phyloP scores from a whole-genome alignment of 2,888 invertebrate species.

The Xylocampa areola region DNA sequence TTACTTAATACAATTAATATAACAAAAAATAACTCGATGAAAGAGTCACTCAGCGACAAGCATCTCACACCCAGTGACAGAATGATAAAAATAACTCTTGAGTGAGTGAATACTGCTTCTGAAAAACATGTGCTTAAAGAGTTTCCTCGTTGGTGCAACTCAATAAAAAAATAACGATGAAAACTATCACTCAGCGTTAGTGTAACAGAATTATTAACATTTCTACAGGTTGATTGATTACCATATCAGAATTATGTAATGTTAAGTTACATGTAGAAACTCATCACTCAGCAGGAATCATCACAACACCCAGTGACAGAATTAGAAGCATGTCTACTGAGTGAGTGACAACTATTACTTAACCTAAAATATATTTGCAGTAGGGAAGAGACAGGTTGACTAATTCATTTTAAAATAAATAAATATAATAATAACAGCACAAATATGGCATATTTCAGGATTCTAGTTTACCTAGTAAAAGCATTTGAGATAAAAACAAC shows the following conservation, averaged over 20 bases:
- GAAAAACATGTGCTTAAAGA: too few relatives aligned
- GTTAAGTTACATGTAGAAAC: constrained; percentile 9
- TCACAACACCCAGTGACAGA: constrained; percentile 48
- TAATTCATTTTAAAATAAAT: too few relatives aligned
- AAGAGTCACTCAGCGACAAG: constrained; percentile 5
- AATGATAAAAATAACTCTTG: constrained; percentile 16
- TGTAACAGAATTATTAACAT: constrained; percentile 42
- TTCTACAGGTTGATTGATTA: constrained; percentile 20
- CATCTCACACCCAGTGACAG: constrained; percentile 27
- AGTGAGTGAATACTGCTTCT: constrained; percentile 11
- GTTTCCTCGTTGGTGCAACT: too few relatives aligned
- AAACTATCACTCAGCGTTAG: constrained; percentile 30
- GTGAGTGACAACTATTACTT: constrained; percentile 21
- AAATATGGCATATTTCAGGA: too few relatives aligned
- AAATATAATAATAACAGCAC: too few relatives aligned
- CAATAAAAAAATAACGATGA: too few relatives aligned
- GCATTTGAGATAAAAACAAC: too few relatives aligned
- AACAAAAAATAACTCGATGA: neutral
- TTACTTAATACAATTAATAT: neutral
- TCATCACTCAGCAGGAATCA: constrained; percentile 27
- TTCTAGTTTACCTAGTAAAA: too few relatives aligned
- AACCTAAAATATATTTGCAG: neutral
- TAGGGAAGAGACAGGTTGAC: too few relatives aligned
- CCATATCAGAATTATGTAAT: neutral
- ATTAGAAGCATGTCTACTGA: constrained; percentile 30